Evolutionary conservation across 2,888 invertebrate species (phyloP).

Genomic region (Sphaerophoria taeniata): DNA sequence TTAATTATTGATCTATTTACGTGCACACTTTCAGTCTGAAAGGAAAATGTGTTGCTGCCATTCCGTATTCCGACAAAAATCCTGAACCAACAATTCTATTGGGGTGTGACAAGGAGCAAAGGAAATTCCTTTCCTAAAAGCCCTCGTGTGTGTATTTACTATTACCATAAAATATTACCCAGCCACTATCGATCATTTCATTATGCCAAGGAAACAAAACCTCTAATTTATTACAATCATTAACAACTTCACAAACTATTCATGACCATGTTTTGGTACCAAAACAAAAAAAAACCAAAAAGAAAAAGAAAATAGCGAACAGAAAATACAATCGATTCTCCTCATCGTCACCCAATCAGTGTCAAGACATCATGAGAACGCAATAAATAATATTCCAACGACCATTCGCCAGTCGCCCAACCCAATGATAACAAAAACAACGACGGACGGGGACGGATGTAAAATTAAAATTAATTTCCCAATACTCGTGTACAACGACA

Average conservation of each 20-base stretch:
- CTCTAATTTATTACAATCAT: slow-evolving; percentile 3
- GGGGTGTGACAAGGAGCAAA: no score
- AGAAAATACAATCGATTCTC: slow-evolving; percentile 44
- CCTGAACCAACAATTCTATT: no score
- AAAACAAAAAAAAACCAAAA: slow-evolving; percentile 5
- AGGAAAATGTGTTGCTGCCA: no score
- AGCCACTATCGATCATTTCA: no score
- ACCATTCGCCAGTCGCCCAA: slow-evolving; percentile 8
- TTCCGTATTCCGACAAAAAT: no score
- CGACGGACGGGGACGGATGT: slow-evolving; percentile 26
- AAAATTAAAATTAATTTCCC: slow-evolving; percentile 59
- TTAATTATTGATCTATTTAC: no score
- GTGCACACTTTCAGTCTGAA: no score
- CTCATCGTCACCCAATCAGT: slow-evolving; percentile 37
- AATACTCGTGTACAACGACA: background rate
- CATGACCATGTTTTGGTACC: background rate
- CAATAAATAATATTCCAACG: slow-evolving; percentile 43
- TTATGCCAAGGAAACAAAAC: background rate
- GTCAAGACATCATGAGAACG: slow-evolving; percentile 35
- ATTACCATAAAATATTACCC: background rate
- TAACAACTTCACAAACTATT: background rate
- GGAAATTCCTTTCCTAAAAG: no score
- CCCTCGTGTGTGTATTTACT: background rate
- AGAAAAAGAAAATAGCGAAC: background rate
- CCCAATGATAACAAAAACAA: no score